Conservation (phyloP, 2,888 invertebrate species). For the Leptinotarsa haldemani region DNA sequence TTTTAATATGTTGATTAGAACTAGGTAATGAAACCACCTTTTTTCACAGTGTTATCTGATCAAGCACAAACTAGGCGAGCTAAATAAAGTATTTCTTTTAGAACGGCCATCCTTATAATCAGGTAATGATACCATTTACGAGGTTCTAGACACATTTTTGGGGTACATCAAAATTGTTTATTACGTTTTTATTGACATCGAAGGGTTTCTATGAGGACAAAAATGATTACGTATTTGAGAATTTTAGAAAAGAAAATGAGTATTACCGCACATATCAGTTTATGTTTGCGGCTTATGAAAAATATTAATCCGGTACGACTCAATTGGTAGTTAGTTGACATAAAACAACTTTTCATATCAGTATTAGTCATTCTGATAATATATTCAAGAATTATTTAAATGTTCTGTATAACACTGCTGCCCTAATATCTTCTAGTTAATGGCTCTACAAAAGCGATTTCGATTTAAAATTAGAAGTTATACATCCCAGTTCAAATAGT, state of each 20-base stretch:
- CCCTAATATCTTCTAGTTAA: background rate
- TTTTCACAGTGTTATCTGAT: too few species aligned
- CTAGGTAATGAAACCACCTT: too few species aligned
- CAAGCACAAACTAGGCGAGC: conserved; percentile 64
- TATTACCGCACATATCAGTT: background rate
- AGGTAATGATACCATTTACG: conserved; percentile 61
- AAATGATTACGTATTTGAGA: background rate
- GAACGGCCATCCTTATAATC: conserved; percentile 55
- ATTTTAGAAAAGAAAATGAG: background rate
- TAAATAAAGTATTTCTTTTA: conserved; percentile 62
- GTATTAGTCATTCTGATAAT: background rate
- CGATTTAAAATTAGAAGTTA: conserved; percentile 23
- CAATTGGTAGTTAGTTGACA: too few species aligned
- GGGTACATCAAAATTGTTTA: background rate
- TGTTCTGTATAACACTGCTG: background rate
- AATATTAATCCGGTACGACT: too few species aligned
- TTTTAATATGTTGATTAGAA: too few species aligned
- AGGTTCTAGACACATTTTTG: conserved; percentile 46
- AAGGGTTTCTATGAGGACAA: background rate
- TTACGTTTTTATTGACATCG: background rate
- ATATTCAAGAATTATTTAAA: background rate
- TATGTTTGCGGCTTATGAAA: too few species aligned
- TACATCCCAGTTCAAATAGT: conserved; percentile 29
- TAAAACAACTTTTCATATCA: background rate
- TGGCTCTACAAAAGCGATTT: conserved; percentile 25